Evolutionary conservation across 2,888 invertebrate genomes (phyloP).

Genomic region (Xylota segnis): DNA sequence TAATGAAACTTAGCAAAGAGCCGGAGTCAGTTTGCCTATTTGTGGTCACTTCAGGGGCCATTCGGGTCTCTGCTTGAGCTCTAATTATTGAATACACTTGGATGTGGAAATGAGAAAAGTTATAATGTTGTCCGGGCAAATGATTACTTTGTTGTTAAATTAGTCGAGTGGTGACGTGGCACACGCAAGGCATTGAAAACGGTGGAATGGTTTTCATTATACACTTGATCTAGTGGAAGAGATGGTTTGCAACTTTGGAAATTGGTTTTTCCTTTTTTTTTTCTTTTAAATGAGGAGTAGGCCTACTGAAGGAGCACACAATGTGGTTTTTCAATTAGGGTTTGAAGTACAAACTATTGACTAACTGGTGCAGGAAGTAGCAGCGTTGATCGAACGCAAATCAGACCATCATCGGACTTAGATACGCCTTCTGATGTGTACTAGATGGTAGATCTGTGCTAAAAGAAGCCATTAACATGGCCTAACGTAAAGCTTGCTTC

Average conservation of each 20-base stretch:
- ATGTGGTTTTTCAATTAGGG: no score
- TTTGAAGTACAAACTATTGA: no score
- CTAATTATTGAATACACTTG: constrained; percentile 72
- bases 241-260: not conserved
- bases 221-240: constrained; percentile 17
- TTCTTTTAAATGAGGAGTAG: not conserved
- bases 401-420: no score
- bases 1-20: constrained; percentile 52
- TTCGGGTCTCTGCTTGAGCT: constrained; percentile 39
- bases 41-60: constrained; percentile 51
- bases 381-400: no score
- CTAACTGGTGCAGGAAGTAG: no score
- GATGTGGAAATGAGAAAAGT: constrained; percentile 70
- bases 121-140: constrained; percentile 61
- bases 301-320: no score
- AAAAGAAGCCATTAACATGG: no score
- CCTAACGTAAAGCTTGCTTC: no score
- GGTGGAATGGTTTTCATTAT: constrained; percentile 51
- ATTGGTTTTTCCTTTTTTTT: not conserved
- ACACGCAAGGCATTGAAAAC: not conserved
- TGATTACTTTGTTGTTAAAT: constrained; percentile 56
- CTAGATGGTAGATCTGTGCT: no score
- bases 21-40: constrained; percentile 33
- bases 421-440: no score
- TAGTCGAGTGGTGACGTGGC: constrained; percentile 24